Conservation (phyloP, 2,797 vertebrate genomes). For the Trichosurus vulpecula region DNA sequence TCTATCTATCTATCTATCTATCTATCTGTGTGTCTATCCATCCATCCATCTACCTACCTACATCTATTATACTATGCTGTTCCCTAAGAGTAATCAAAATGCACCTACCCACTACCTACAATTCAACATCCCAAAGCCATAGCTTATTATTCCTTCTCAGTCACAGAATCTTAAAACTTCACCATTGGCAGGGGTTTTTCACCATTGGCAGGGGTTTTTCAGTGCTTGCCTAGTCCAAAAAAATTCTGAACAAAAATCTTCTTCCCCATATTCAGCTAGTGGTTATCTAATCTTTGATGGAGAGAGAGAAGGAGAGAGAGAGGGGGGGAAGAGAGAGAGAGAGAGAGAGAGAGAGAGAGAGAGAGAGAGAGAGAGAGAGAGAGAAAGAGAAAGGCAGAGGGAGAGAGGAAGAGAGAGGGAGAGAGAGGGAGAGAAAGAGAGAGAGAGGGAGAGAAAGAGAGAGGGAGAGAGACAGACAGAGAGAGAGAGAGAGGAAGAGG, state of each 20-base stretch:
- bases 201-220: background rate
- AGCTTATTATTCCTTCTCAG: background rate
- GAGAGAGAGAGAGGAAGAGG: background rate
- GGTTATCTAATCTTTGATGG: background rate
- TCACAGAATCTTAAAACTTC: background rate
- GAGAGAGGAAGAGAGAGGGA: background rate
- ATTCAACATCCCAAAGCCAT: background rate
- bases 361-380: background rate
- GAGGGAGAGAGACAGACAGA: background rate
- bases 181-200: too few species aligned
- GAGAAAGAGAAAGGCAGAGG: background rate
- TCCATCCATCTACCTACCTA: background rate
- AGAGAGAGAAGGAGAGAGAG: background rate
- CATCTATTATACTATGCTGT: conserved; percentile 43
- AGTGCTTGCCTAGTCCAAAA: background rate
- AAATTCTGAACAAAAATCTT: background rate
- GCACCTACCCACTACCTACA: background rate
- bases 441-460: background rate
- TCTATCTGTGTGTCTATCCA: background rate
- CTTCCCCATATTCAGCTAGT: background rate
- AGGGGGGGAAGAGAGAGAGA: background rate
- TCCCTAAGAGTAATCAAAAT: background rate
- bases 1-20: background rate
- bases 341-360: background rate
- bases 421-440: background rate